Evolutionary conservation across 2,113 vertebrate species (phyloP), one percentile per base, ranked within the genome.

Genomic region (Sphyrna mokarran): DNA sequence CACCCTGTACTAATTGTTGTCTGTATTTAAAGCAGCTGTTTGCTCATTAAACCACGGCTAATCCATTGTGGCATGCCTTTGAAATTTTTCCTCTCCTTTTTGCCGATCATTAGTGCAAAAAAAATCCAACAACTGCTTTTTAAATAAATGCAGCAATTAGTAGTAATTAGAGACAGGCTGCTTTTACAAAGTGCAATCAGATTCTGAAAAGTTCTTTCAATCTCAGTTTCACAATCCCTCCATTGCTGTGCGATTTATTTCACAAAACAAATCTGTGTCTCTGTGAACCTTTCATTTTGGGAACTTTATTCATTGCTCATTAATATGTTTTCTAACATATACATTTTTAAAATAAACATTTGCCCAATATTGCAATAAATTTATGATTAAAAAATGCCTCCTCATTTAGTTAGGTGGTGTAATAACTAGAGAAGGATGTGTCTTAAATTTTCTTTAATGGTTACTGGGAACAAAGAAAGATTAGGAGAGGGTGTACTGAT

Each of bases 11-110:
- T 95, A 95, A 95, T 95, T 95, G 94, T 95, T 95, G 94, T 95
- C 94, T 95, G 69, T 70, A 95, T 95, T 95, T 95, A 95, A 95
- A 95, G 94, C 94, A 95, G 94, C 94, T 95, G 94, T 95, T 95
- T 95, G 94, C 94, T 95, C 94, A 95, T 95, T 95, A 95, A 95
- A 95, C 69, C 69, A 95, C 94, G 6, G 94, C 94, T 95, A 95
- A 95, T 95, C 94, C 94, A 72, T 54, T 70, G 94, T 95, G 94
- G 94, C 94, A 72, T 95, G 68, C 94, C 94, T 95, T 95, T 95
- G 94, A 95, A 72, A 90, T 61, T 14, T 70, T 95, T 95, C 43
- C 43, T 95, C 70, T 87, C 26, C 61, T 54, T 95, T 95, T 95
- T 95, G 94, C 94, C 69, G 94, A 95, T 95, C 94, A 95, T 95